Evolutionary conservation across 2,888 invertebrate genomes (phyloP).

Genomic region (Agrypnus murinus): DNA sequence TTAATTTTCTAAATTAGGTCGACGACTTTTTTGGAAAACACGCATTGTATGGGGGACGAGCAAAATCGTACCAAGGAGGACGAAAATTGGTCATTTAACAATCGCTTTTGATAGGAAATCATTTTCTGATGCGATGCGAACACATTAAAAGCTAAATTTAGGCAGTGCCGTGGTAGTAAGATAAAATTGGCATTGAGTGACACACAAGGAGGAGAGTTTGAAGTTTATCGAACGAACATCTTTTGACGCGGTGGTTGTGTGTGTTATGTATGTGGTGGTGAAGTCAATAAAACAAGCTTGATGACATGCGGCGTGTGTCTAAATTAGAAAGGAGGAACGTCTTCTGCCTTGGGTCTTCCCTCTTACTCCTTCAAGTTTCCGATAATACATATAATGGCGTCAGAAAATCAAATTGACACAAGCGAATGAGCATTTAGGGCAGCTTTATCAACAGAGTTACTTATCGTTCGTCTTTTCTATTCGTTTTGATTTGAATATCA

Average conservation of each 20-base stretch:
- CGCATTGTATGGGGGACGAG: too few relatives aligned
- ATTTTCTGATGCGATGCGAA: too few relatives aligned
- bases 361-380: too few relatives aligned
- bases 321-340: too few relatives aligned
- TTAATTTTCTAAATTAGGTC: too few relatives aligned
- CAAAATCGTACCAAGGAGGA: too few relatives aligned
- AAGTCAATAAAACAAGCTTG: constrained; percentile 20
- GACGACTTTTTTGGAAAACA: too few relatives aligned
- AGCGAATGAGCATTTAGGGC: constrained; percentile 15
- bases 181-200: constrained; percentile 19
- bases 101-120: too few relatives aligned
- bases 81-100: too few relatives aligned
- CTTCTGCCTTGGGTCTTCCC: too few relatives aligned
- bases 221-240: constrained; percentile 21
- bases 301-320: constrained; percentile 19
- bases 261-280: constrained; percentile 3
- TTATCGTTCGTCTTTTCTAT: too few relatives aligned
- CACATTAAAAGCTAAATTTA: constrained; percentile 18
- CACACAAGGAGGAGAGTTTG: constrained; percentile 11
- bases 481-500: too few relatives aligned
- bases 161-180: constrained; percentile 8
- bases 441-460: constrained; percentile 5
- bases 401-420: constrained; percentile 12
- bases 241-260: not conserved
- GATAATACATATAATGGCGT: constrained; percentile 5